These are phyloP conservation scores for Brachypterus glaber DNA, from an alignment of 2,888 invertebrate species.

Conservation along the genomic window DNA sequence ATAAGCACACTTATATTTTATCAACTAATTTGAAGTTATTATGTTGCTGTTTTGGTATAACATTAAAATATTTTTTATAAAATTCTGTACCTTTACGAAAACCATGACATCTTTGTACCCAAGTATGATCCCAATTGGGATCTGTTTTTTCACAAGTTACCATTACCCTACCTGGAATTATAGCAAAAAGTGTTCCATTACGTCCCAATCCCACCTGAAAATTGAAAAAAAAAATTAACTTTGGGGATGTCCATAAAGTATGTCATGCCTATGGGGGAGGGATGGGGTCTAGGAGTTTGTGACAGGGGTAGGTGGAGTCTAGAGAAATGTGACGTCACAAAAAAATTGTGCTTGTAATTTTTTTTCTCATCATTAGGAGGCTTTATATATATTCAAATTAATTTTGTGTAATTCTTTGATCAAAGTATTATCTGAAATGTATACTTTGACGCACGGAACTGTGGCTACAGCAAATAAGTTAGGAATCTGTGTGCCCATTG, in stretches of 20 bases:
- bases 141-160: conserved; percentile 75
- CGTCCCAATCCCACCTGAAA: conserved; percentile 73
- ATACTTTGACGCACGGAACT: too few relatives aligned
- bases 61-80: conserved; percentile 77
- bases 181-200: conserved; percentile 71
- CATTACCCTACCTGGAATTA: conserved; percentile 67
- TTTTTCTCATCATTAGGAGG: too few relatives aligned
- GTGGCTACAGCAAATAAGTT: too few relatives aligned
- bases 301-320: too few relatives aligned
- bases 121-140: conserved; percentile 67
- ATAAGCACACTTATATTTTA: conserved; percentile 52
- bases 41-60: conserved; percentile 70
- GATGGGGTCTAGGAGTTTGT: too few relatives aligned
- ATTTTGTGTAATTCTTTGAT: too few relatives aligned
- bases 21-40: conserved; percentile 68
- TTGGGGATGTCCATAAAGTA: too few relatives aligned
- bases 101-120: conserved; percentile 58
- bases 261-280: too few relatives aligned
- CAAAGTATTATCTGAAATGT: too few relatives aligned
- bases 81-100: conserved; percentile 56
- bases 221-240: too few relatives aligned
- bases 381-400: too few relatives aligned
- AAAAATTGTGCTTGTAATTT: background rate
- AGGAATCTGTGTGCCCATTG: too few relatives aligned
- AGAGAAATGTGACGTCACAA: background rate